These are phyloP conservation scores for Yponomeuta sedellus DNA, from an alignment of 2,888 invertebrate genomes.

Conservation along the genomic window DNA sequence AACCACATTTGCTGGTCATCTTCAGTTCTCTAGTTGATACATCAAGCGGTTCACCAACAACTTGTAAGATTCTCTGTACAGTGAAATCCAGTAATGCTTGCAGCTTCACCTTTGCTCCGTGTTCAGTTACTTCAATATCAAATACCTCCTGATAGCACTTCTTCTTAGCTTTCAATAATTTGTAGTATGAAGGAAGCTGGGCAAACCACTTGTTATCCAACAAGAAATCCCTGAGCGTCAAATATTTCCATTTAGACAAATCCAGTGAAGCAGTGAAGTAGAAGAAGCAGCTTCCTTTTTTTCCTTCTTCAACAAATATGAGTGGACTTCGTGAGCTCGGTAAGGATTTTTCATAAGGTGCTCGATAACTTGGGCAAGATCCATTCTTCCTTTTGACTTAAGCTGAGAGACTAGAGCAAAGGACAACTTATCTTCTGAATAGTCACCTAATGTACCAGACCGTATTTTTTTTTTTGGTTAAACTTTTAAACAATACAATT, in stretches of 20 bases:
- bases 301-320: too few species aligned
- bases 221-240: neutral
- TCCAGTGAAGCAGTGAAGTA: neutral
- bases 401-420: constrained; percentile 6
- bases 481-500: too few species aligned
- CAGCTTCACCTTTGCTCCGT: too few species aligned
- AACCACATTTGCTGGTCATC: constrained; percentile 30
- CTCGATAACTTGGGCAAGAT: constrained; percentile 1
- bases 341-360: too few species aligned
- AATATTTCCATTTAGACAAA: constrained; percentile 7
- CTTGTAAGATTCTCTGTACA: neutral
- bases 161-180: constrained; percentile 5
- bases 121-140: too few species aligned
- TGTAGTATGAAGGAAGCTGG: constrained; percentile 2
- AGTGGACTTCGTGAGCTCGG: too few species aligned
- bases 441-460: neutral
- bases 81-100: neutral
- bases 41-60: constrained; percentile 28
- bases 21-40: constrained; percentile 30
- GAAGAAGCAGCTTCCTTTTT: too few species aligned
- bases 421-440: constrained; percentile 3
- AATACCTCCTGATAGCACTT: neutral
- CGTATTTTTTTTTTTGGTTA: constrained; percentile 5
- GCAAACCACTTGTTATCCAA: neutral
- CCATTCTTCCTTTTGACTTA: neutral